These are phyloP conservation scores for Druceiella hillmani DNA, from an alignment of 2,888 invertebrate species.

Conservation along the genomic window DNA sequence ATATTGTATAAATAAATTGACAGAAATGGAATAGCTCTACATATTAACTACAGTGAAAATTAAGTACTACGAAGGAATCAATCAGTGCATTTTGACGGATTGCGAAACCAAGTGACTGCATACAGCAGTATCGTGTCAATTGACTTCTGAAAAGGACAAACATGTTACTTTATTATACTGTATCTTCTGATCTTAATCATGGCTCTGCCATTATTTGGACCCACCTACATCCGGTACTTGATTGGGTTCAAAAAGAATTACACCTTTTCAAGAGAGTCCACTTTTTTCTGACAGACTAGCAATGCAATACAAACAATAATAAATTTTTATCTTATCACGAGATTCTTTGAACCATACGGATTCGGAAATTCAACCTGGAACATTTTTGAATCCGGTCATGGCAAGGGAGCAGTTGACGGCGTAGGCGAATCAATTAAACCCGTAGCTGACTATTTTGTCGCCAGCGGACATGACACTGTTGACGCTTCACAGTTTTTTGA, in stretches of 20 bases:
- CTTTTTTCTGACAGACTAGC: too few species aligned
- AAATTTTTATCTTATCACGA: too few species aligned
- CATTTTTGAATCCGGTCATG: slow-evolving; percentile 9
- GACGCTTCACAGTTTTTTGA: slow-evolving; percentile 7
- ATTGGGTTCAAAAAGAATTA: too few species aligned
- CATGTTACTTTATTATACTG: too few species aligned
- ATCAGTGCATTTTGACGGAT: slow-evolving; percentile 2
- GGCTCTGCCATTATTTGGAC: too few species aligned
- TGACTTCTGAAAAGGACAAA: not conserved
- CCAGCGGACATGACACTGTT: slow-evolving; percentile 8
- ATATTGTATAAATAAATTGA: slow-evolving; percentile 1
- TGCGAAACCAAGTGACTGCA: slow-evolving; percentile 3
- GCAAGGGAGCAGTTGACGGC: slow-evolving; percentile 10
- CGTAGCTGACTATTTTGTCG: slow-evolving; percentile 6
- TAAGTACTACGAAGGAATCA: slow-evolving; percentile 3
- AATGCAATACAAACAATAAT: too few species aligned
- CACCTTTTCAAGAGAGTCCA: too few species aligned
- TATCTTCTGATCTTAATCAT: too few species aligned
- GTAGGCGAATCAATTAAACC: slow-evolving; percentile 9
- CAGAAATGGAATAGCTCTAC: slow-evolving; percentile 2
- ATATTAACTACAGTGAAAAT: not conserved
- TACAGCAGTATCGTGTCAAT: slow-evolving; percentile 1
- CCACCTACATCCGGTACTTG: too few species aligned
- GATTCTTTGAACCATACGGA: too few species aligned
- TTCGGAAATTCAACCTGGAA: not conserved